A percentile compares a stretch with the other conserved stretches of the same genome.
These are phyloP conservation scores for Natator depressus DNA, from an alignment of 2,113 vertebrate species.

Conservation along the genomic window DNA sequence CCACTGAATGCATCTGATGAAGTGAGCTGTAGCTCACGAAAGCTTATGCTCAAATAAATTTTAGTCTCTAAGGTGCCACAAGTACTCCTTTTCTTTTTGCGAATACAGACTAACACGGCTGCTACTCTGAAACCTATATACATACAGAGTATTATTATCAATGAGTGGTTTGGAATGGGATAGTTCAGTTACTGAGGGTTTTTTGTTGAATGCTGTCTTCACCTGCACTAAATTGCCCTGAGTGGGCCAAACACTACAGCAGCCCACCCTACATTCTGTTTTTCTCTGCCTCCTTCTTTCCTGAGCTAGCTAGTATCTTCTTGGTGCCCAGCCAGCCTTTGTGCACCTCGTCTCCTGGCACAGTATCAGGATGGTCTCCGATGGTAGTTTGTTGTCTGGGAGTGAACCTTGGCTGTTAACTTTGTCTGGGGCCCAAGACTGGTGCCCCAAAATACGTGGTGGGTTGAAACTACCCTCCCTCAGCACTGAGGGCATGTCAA, in stretches of 20 bases:
- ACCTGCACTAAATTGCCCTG: background rate
- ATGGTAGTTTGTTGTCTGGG: background rate
- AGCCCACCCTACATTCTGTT: constrained; percentile 24
- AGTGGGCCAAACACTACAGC: background rate
- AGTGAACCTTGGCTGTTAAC: background rate
- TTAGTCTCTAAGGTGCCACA: no score
- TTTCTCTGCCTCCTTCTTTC: constrained; percentile 5
- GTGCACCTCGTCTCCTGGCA: background rate
- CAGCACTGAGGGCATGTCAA: background rate
- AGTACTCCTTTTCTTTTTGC: no score
- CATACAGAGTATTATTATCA: background rate
- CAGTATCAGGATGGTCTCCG: background rate
- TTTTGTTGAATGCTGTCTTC: background rate
- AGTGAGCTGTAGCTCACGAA: no score
- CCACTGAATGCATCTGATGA: no score
- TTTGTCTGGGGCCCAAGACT: background rate
- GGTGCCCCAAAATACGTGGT: background rate
- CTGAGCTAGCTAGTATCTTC: background rate
- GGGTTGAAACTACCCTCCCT: background rate
- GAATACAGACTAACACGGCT: no score
- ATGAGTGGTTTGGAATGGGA: background rate
- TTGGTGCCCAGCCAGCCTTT: background rate
- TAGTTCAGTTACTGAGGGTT: background rate
- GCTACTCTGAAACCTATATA: background rate
- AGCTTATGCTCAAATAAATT: no score